Percentiles rank a stretch among this genome's conserved stretches.
Evolutionary conservation across 2,113 vertebrate species (phyloP).

Genomic region (Dasyornis broadbenti): DNA sequence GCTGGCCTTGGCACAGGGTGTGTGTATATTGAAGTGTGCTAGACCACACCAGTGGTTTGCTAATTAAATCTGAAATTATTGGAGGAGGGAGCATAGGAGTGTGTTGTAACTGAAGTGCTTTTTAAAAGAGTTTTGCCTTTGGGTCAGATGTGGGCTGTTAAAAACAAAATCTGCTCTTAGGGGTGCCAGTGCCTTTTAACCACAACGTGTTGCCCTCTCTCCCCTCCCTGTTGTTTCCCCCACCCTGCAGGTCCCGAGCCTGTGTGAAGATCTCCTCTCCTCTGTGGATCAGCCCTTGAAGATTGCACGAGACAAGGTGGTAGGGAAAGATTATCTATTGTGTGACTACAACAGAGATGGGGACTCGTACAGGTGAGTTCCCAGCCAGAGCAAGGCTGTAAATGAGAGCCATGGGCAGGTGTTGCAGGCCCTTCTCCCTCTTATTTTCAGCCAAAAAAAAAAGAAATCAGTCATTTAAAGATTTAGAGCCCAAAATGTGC

Average conservation of each 20-base stretch:
- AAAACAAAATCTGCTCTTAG: neutral
- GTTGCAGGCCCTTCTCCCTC: neutral
- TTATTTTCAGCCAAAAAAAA: neutral
- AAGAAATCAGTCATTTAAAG: neutral
- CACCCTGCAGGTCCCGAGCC: slow-evolving; percentile 83
- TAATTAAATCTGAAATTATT: neutral
- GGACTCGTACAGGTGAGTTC: slow-evolving; percentile 91
- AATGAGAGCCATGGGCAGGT: fast-evolving
- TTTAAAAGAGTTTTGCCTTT: neutral
- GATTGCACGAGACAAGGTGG: slow-evolving; percentile 94
- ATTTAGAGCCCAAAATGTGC: neutral
- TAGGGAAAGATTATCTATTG: slow-evolving; percentile 97
- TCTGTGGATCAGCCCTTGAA: slow-evolving; percentile 98
- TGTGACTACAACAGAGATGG: slow-evolving; percentile 99
- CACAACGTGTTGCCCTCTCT: neutral
- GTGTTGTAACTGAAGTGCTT: neutral
- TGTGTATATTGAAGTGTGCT: neutral
- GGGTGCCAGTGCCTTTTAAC: neutral
- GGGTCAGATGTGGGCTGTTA: neutral
- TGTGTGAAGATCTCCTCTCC: slow-evolving; percentile 98
- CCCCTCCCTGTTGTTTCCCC: neutral
- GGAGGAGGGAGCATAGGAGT: neutral
- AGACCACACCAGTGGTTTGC: slow-evolving; percentile 41
- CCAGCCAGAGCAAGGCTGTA: neutral
- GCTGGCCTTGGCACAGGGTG: neutral